Evolutionary conservation across 2,888 invertebrate genomes (phyloP), one percentile per base, ranked within the genome.

Genomic region (Meteorus cinctellus): DNA sequence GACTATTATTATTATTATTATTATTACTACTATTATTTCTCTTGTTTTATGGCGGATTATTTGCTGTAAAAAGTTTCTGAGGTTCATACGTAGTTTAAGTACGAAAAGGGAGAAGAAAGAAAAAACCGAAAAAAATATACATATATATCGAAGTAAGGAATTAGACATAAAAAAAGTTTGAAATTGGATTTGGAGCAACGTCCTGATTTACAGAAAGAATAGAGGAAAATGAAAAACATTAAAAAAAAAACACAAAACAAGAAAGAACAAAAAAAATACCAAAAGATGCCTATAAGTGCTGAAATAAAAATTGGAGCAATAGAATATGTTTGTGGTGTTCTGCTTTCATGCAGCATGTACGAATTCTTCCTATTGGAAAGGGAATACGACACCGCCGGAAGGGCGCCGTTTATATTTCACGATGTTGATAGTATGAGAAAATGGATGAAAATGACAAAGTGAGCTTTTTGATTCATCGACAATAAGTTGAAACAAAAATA

Each of bases 1-100:
- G 19, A 19, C 16, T 31, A 34, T 65, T 65, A 29, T 27, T 63
- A 36, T 65, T 34, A 41, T 45, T n/a, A 66, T 66, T 10, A 63
- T 19, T 41, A 66, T 66, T 10, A 63, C 10, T 41, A 34, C 69
- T 71, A n/a, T 34, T 41, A 36, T 68, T 73, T 70, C 45, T 62
- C 72, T 60, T 76, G 19, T 55, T 48, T 55, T 74, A 63, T 76
- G 69, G 74, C 74, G 72, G 45, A 51, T 63, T 66, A 75, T 77
- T 41, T 71, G 74, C 69, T 72, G 19, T 70, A 71, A 41, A 72
- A 72, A 73, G 60, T 41, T 70, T 68, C 19, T 19, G 19, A 55
- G 55, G 19, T 55, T 19, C 55, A 55, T 55, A 55, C 8, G 19
- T 19, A 55, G 55, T 24, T 55, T 55, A 55, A 55, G 55, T 55